These are phyloP conservation scores for Verasper variegatus DNA, from an alignment of 2,113 vertebrate genomes.

Conservation along the genomic window DNA sequence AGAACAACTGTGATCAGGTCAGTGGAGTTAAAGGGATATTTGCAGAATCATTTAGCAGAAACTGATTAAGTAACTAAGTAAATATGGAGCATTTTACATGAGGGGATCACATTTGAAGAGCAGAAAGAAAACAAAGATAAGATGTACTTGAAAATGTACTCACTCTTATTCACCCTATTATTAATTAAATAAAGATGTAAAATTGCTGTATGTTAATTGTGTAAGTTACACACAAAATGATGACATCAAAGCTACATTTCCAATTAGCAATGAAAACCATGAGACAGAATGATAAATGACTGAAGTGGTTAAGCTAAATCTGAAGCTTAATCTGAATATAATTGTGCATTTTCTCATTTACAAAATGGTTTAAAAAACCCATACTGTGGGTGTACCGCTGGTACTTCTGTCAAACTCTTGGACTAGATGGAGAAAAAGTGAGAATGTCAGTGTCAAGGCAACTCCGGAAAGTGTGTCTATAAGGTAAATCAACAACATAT, in stretches of 20 bases:
- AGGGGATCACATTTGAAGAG: background rate
- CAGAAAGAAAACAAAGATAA: background rate
- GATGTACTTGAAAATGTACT: background rate
- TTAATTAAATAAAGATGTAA: background rate
- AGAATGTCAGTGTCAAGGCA: background rate
- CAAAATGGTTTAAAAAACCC: too few species aligned
- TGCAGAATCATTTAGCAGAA: background rate
- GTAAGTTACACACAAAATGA: background rate
- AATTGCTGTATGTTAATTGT: background rate
- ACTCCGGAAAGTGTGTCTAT: too few species aligned
- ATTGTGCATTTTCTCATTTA: too few species aligned
- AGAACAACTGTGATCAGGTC: background rate
- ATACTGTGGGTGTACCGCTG: too few species aligned
- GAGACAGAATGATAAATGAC: too few species aligned
- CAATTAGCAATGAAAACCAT: too few species aligned
- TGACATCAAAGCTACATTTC: too few species aligned
- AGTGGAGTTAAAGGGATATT: constrained; percentile 12
- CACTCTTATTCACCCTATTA: background rate
- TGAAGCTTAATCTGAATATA: background rate
- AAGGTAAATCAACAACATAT: background rate
- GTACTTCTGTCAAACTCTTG: too few species aligned
- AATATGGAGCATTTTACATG: background rate
- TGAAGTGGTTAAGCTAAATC: background rate
- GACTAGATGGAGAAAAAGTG: background rate
- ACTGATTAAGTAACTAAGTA: background rate